A percentile compares a stretch with the other conserved stretches of the same genome.
Conservation (phyloP, 2,888 invertebrate species). For the Pachydiplax longipennis region DNA sequence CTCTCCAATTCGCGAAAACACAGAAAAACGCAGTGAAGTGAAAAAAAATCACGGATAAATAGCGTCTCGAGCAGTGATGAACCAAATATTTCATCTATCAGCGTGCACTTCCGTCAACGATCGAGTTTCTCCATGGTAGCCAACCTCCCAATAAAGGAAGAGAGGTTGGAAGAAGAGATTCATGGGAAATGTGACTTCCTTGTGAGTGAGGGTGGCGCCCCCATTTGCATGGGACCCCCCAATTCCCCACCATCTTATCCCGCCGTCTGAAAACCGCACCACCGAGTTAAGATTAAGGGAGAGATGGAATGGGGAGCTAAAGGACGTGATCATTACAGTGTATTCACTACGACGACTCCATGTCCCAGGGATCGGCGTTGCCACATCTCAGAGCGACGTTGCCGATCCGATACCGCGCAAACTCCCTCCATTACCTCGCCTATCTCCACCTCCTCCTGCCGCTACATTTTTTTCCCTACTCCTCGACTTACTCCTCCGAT, state of each 20-base stretch:
- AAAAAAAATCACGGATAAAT: too few relatives aligned
- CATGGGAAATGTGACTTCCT: not conserved
- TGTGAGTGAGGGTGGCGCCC: not conserved
- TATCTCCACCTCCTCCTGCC: not conserved
- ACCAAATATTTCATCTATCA: not conserved
- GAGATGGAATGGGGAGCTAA: not conserved
- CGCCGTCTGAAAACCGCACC: not conserved
- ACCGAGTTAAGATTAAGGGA: not conserved
- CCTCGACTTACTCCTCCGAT: constrained; percentile 40
- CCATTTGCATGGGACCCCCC: not conserved
- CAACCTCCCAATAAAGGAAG: not conserved
- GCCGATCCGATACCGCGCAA: constrained; percentile 26
- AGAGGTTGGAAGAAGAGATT: not conserved
- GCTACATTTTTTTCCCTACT: not conserved
- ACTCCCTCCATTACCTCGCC: not conserved
- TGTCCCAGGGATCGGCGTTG: constrained; percentile 39
- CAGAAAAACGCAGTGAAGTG: too few relatives aligned
- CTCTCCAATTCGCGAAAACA: too few relatives aligned
- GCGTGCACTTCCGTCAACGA: not conserved
- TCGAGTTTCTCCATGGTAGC: not conserved
- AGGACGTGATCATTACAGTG: constrained; percentile 31
- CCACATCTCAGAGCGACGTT: constrained; percentile 3
- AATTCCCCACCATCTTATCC: not conserved
- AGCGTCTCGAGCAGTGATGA: not conserved
- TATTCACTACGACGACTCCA: constrained; percentile 28